phyloP scores from a whole-genome alignment of 2,797 vertebrate species.

The Miopithecus talapoin region DNA sequence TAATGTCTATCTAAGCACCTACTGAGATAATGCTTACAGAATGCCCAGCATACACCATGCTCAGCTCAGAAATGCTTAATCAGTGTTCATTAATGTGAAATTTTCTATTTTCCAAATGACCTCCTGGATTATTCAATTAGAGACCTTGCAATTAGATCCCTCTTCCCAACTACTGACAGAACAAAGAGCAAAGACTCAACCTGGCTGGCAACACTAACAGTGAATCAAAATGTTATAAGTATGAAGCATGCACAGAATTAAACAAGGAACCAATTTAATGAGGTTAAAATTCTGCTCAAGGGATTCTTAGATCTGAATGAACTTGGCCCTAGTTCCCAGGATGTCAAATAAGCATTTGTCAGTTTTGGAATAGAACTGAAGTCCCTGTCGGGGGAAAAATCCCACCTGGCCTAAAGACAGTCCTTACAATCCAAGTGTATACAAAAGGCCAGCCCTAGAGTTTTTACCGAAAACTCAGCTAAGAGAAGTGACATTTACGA shows the following conservation, averaged over 20 bases:
- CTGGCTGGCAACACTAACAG: neutral
- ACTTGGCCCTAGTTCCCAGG: neutral
- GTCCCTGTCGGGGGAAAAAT: neutral
- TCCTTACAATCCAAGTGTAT: neutral
- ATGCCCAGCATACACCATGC: neutral
- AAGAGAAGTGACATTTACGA: neutral
- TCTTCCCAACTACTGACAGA: neutral
- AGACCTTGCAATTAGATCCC: neutral
- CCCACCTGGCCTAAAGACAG: neutral
- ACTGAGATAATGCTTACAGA: neutral
- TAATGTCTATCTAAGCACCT: neutral
- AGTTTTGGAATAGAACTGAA: neutral
- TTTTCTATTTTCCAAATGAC: neutral
- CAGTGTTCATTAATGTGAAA: neutral
- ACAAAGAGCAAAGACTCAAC: neutral
- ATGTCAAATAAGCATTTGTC: neutral
- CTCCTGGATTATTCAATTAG: neutral
- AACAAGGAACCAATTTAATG: neutral
- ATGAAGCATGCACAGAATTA: neutral
- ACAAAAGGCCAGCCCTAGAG: neutral
- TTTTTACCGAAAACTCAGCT: neutral
- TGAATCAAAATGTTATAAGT: conserved; percentile 7
- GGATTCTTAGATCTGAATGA: conserved; percentile 1
- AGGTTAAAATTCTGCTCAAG: neutral
- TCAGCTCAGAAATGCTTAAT: neutral